Percentiles rank a stretch among this genome's conserved stretches.
Conservation (phyloP, 2,797 vertebrate genomes). For the Champsocephalus gunnari region DNA sequence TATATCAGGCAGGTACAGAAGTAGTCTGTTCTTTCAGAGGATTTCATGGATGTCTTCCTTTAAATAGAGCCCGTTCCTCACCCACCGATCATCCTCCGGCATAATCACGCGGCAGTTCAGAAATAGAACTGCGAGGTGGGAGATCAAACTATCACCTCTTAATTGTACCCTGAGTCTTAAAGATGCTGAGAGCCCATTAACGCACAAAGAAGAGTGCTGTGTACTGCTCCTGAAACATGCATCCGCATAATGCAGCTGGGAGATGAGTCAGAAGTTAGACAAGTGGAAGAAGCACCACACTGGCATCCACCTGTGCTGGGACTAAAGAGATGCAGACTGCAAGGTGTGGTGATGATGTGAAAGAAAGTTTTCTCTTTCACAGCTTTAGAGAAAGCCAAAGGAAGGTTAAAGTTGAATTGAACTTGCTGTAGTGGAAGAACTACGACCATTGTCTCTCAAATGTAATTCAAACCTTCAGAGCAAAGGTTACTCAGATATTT, state of each 20-base stretch:
- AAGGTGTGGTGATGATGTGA: constrained; percentile 54
- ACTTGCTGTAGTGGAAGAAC: constrained; percentile 2
- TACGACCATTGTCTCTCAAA: not conserved
- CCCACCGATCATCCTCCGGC: constrained; percentile 72
- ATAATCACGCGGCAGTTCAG: constrained; percentile 77
- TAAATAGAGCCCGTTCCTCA: constrained; percentile 77
- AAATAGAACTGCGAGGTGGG: constrained; percentile 84
- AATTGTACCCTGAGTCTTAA: constrained; percentile 83
- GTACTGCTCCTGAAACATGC: constrained; percentile 73
- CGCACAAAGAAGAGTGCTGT: constrained; percentile 74
- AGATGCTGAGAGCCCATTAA: constrained; percentile 84
- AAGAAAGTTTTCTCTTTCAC: constrained; percentile 61
- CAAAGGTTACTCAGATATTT: constrained; percentile 7
- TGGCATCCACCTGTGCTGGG: constrained; percentile 74
- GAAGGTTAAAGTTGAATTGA: not conserved
- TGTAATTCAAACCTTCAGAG: not conserved
- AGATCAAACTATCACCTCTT: constrained; percentile 86
- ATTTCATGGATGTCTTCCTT: constrained; percentile 65
- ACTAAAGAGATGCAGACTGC: constrained; percentile 47
- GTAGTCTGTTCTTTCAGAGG: constrained; percentile 54
- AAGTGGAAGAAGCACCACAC: constrained; percentile 72
- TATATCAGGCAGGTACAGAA: constrained; percentile 49
- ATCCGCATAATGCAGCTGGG: constrained; percentile 73
- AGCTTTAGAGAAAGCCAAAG: constrained; percentile 5
- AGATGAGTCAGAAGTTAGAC: constrained; percentile 80